Conservation (phyloP, 2,113 vertebrate species). For the Anser brachyrhynchus region DNA sequence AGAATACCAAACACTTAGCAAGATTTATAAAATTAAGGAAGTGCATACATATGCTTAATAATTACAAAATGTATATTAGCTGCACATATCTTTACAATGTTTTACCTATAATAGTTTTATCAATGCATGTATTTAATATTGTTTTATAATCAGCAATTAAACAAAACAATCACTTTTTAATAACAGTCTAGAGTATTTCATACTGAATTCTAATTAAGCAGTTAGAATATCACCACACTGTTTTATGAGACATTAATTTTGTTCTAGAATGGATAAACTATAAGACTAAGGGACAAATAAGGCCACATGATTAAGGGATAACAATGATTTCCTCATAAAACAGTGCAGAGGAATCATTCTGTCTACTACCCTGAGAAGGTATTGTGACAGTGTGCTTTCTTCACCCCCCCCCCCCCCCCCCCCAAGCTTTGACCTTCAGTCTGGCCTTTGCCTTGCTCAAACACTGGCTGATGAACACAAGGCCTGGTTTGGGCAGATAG, state of each 20-base stretch:
- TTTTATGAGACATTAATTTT: slow-evolving; percentile 24
- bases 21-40: slow-evolving; percentile 5
- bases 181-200: not conserved
- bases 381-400: too few relatives aligned
- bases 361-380: not conserved
- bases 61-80: not conserved
- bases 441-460: too few relatives aligned
- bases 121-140: slow-evolving; percentile 8
- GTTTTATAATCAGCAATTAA: slow-evolving; percentile 51
- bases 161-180: not conserved
- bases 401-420: too few relatives aligned
- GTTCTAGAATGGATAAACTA: not conserved
- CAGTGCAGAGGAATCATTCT: not conserved
- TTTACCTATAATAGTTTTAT: slow-evolving; percentile 18
- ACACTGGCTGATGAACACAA: too few relatives aligned
- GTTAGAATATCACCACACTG: not conserved
- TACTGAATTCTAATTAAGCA: not conserved
- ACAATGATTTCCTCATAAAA: slow-evolving; percentile 3
- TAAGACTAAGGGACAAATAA: not conserved
- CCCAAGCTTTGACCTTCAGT: too few relatives aligned
- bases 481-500: too few relatives aligned
- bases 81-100: not conserved
- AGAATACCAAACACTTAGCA: not conserved
- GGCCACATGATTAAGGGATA: not conserved
- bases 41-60: not conserved